phyloP scores from a whole-genome alignment of 2,113 vertebrate genomes.

The Pelodiscus sinensis region DNA sequence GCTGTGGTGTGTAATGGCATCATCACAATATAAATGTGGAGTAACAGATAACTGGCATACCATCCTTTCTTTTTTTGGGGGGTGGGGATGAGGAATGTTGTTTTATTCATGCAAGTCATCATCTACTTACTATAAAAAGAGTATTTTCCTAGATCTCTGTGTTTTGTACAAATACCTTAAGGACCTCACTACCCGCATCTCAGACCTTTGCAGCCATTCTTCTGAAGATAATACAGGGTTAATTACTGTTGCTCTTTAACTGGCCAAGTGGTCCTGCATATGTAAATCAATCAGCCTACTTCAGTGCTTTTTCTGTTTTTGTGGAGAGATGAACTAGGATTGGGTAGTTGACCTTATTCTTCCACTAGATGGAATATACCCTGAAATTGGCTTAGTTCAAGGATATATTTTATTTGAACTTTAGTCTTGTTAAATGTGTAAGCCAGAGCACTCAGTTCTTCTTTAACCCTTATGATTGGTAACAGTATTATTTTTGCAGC shows the following conservation, averaged over 20 bases:
- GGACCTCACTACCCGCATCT: neutral
- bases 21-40: neutral
- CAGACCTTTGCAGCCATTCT: neutral
- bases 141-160: neutral
- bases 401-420: neutral
- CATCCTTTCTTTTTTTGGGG: neutral
- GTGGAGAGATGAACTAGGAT: neutral
- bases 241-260: neutral
- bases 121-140: neutral
- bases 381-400: rapidly evolving
- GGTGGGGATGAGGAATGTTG: no score
- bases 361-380: neutral
- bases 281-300: neutral
- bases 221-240: neutral
- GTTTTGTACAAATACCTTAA: neutral
- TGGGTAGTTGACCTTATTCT: rapidly evolving
- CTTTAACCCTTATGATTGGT: neutral
- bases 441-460: neutral
- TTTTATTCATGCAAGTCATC: neutral
- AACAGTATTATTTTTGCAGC: neutral
- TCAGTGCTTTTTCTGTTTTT: neutral
- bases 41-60: neutral
- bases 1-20: neutral
- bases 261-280: neutral
- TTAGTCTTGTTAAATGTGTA: neutral